Evolutionary conservation across 2,888 invertebrate species (phyloP), one percentile per base, ranked within the genome.

Genomic region (Catocala fraxini): DNA sequence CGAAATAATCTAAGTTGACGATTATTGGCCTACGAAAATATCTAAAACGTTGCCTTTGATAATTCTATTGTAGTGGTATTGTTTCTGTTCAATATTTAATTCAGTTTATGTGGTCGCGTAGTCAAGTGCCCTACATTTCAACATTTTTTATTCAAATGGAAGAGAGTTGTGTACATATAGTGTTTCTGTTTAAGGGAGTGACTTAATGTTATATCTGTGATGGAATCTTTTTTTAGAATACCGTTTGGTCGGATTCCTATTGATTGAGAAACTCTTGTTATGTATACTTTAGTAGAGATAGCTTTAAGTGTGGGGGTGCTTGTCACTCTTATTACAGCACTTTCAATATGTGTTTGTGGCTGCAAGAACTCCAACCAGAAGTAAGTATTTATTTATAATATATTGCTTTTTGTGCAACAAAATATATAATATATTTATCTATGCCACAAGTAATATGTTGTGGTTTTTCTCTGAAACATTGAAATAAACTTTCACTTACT

Each of bases 291-390:
- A 72, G 71, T 94, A 81, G 93, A 94, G 81, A 84, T 93, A 77
- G 90, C 84, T 79, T 69, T 94, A 56, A 91, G 90, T 84, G 81
- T 92, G 70, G 94, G 90, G 84, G 90, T 92, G 84, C 87, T 93
- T 53, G 84, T 88, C 79, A 89, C 91, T 81, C 91, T 94, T 61
- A 81, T 92, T 86, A 82, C 95, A 87, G 79, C 95, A 80, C 90
- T 97, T 71, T 95, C 96, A 67, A 95, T 95, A 75, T 97, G 97
- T 88, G 95, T 97, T 72, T 97, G 97, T 86, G 96, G 96, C 85
- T 97, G 97, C 89, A 96, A 96, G 81, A 96, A 96, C 80, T 96
- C 96, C 79, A 95, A 96, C 82, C 96, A 96, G 84, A 97, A 97
- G 97, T 97, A 94, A 96, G 95, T 92, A 58, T 57, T 53, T 66